Evolutionary conservation across 2,888 invertebrate genomes (phyloP), one percentile per base, ranked within the genome.

Genomic region (Brenthis hecate): DNA sequence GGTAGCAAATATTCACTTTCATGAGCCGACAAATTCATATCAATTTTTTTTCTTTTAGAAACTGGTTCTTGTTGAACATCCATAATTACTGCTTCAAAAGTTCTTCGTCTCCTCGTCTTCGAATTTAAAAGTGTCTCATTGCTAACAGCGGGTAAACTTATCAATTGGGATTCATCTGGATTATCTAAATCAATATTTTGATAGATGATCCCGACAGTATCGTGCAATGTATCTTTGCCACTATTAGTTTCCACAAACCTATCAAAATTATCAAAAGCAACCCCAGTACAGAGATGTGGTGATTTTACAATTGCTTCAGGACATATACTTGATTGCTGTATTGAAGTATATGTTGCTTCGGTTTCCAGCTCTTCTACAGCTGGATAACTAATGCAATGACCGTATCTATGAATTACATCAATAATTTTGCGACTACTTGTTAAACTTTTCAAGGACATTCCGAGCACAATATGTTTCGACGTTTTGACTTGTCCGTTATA

Each of bases 351-450:
- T 54, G 82, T 78, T 32, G 70, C 66, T 79, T 77, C 77, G 32
- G 80, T 80, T 77, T 83, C 83, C n/a, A 84, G 68, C 76, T 82
- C 81, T 78, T 82, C 81, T 16, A 79, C 64, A n/a, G 55, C 68
- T 43, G 74, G 60, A 64, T 82, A 83, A 63, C 77, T 77, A 51
- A 73, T 73, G 56, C 78, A 81, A 70, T 83, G 81, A 32, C 82
- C 81, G 66, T 58, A 58, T 47, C 58, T 43, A 16, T 43, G 16
- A 11, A 58, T n/a, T 13, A 58, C 48, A 11, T 58, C 19, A 19
- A 58, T 47, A 43, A 58, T 47, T 43, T 58, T 58, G 5, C 19
- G n/a, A 13, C 58, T 77, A 64, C 75, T 80, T 23, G 78, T 78
- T 53, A 81, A 66, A 68, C 77, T 78, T 70, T 82, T 83, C 55